phyloP scores from a whole-genome alignment of 2,888 invertebrate species.

The Drosophila nr. fundita region DNA sequence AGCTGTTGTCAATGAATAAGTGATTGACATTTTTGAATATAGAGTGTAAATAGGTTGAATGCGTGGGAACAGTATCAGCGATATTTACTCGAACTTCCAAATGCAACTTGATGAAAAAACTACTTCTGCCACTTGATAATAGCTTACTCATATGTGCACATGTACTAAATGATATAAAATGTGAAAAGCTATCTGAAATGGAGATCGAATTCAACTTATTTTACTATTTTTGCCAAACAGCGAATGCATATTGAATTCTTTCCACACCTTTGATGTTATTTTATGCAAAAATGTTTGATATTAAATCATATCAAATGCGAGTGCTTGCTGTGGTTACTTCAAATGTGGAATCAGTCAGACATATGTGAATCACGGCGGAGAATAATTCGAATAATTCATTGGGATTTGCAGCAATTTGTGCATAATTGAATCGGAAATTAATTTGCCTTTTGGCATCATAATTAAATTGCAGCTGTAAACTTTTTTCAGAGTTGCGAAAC shows the following conservation, averaged over 20 bases:
- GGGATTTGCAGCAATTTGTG: conserved; percentile 27
- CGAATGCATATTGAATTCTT: neutral
- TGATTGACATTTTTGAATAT: neutral
- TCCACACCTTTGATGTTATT: neutral
- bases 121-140: neutral
- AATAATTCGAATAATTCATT: conserved; percentile 15
- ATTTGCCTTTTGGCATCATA: conserved; percentile 21
- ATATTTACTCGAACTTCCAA: neutral
- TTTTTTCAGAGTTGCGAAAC: conserved; percentile 28
- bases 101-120: neutral
- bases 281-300: neutral
- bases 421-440: conserved; percentile 40
- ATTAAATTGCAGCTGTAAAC: conserved; percentile 29
- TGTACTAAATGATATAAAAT: neutral
- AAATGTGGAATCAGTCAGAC: conserved; percentile 18
- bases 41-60: neutral
- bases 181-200: neutral
- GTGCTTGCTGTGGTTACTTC: conserved; percentile 12
- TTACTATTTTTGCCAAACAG: neutral
- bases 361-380: neutral
- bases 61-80: neutral
- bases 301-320: conserved; percentile 6
- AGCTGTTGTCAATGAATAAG: neutral
- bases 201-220: neutral
- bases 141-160: neutral